These are phyloP conservation scores for Rotaria magnacalcarata DNA, from an alignment of 2,888 invertebrate species.

Conservation along the genomic window DNA sequence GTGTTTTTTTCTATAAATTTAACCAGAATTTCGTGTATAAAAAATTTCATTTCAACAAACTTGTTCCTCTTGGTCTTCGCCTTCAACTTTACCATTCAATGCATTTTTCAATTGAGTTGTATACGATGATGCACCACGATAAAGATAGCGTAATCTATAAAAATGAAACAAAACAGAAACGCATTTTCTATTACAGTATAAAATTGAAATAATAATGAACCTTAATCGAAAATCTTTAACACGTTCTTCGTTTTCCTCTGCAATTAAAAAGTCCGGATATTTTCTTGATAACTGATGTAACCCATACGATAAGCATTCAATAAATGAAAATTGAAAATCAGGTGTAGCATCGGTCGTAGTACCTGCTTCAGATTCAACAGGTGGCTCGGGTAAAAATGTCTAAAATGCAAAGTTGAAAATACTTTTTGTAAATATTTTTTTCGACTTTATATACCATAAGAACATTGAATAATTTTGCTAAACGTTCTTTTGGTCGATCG, in stretches of 20 bases:
- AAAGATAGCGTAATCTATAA: slow-evolving; percentile 11
- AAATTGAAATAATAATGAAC: slow-evolving; percentile 57
- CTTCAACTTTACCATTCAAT: neutral
- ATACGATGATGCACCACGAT: slow-evolving; percentile 9
- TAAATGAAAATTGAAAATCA: slow-evolving; percentile 83
- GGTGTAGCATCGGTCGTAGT: slow-evolving; percentile 51
- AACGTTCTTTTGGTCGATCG: slow-evolving; percentile 71
- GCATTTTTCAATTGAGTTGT: neutral
- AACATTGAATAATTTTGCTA: slow-evolving; percentile 72
- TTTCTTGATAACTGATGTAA: slow-evolving; percentile 74
- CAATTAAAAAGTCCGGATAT: slow-evolving; percentile 70
- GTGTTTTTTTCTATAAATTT: slow-evolving; percentile 62
- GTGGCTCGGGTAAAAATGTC: slow-evolving; percentile 83
- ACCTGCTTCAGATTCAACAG: slow-evolving; percentile 62
- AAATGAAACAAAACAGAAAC: too few relatives aligned
- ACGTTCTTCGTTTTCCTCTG: slow-evolving; percentile 66
- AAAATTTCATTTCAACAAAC: neutral
- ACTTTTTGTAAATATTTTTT: neutral
- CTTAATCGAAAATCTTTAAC: slow-evolving; percentile 74
- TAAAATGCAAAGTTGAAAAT: slow-evolving; percentile 55
- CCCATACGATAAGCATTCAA: slow-evolving; percentile 79
- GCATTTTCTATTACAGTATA: too few relatives aligned
- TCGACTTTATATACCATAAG: slow-evolving; percentile 66
- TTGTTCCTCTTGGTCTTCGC: slow-evolving; percentile 15
- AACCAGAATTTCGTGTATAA: neutral